Conservation (phyloP, 2,888 invertebrate genomes). For the Cryptus armator region DNA sequence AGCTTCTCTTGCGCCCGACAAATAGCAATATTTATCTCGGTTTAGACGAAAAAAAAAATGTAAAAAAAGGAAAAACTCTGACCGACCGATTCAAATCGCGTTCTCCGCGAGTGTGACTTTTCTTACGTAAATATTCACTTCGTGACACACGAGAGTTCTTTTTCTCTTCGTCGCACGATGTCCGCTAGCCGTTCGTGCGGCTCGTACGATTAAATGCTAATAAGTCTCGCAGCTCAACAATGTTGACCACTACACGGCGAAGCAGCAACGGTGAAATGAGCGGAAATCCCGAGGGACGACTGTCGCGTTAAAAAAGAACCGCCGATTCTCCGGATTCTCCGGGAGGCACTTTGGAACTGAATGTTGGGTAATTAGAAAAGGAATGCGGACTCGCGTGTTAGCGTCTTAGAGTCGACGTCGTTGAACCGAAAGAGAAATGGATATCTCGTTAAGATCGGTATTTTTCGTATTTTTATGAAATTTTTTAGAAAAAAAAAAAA, state of each 20-base stretch:
- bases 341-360: slow-evolving; percentile 30
- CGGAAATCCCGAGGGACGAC: slow-evolving; percentile 15
- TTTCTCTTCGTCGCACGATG: slow-evolving; percentile 20
- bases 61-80: background rate
- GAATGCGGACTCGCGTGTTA: slow-evolving; percentile 57
- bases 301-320: slow-evolving; percentile 20
- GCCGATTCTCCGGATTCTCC: slow-evolving; percentile 11
- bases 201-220: slow-evolving; percentile 64
- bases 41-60: background rate
- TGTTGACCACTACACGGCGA: slow-evolving; percentile 18
- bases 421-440: slow-evolving; percentile 53
- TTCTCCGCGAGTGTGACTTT: slow-evolving; percentile 22
- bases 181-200: slow-evolving; percentile 47
- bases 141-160: slow-evolving; percentile 69
- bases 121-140: slow-evolving; percentile 52
- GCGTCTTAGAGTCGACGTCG: slow-evolving; percentile 29
- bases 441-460: slow-evolving; percentile 20
- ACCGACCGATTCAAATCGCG: slow-evolving; percentile 57
- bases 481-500: slow-evolving; percentile 9
- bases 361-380: slow-evolving; percentile 46
- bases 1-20: slow-evolving; percentile 3
- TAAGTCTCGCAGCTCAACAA: slow-evolving; percentile 30
- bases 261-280: slow-evolving; percentile 37
- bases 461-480: slow-evolving; percentile 13
- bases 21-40: slow-evolving; percentile 30